These are phyloP conservation scores for Toxostoma redivivum DNA, from an alignment of 2,113 vertebrate genomes.

Conservation along the genomic window DNA sequence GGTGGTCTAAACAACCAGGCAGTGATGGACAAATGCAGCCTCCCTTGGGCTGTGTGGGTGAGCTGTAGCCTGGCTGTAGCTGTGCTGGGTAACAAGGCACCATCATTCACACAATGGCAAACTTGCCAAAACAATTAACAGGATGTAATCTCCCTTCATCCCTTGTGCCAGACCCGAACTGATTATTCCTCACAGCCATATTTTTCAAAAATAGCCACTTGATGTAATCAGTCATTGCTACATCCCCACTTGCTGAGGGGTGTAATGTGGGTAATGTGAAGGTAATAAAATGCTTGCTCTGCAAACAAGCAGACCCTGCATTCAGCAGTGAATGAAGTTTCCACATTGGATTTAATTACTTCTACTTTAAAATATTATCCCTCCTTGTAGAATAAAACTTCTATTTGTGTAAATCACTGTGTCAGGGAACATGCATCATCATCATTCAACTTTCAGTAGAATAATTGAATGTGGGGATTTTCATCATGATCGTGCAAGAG, in stretches of 20 bases:
- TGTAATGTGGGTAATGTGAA: not conserved
- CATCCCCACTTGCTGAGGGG: not conserved
- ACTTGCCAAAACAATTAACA: constrained; percentile 12
- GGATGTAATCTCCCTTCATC: not conserved
- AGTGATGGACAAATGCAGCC: not conserved
- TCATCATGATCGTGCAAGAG: not conserved
- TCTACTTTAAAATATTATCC: constrained; percentile 31
- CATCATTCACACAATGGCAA: not conserved
- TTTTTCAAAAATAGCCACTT: constrained; percentile 16
- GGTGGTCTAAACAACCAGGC: not conserved
- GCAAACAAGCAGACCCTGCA: not conserved
- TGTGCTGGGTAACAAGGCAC: not conserved
- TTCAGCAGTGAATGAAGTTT: not conserved
- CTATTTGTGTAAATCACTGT: constrained; percentile 18
- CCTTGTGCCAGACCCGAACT: not conserved
- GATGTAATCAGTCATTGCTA: not conserved
- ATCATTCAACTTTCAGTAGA: constrained; percentile 29
- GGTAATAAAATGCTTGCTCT: constrained; percentile 2
- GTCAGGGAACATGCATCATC: constrained; percentile 19
- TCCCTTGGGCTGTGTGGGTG: not conserved
- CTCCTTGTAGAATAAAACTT: constrained; percentile 11
- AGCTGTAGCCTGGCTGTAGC: not conserved
- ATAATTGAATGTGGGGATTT: constrained; percentile 35
- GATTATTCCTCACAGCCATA: not conserved
- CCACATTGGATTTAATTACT: constrained; percentile 34